Evolutionary conservation across 2,888 invertebrate genomes (phyloP).

Genomic region (Rosalia funebris): DNA sequence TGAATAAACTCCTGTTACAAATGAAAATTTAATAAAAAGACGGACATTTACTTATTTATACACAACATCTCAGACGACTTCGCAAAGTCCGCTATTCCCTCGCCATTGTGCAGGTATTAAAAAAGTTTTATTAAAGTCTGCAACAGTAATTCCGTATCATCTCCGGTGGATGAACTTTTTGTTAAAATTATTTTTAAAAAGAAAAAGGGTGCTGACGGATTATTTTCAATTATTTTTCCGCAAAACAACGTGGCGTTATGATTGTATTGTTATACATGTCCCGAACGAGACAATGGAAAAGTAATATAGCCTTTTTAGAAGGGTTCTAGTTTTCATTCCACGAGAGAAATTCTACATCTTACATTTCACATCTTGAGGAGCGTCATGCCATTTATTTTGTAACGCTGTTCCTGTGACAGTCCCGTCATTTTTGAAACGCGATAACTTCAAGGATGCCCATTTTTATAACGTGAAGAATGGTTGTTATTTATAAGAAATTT

Average conservation of each 20-base stretch:
- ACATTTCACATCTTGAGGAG: not conserved
- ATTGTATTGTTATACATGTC: conserved; percentile 21
- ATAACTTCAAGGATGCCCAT: not conserved
- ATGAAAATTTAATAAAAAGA: too few relatives aligned
- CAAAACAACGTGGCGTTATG: conserved; percentile 14
- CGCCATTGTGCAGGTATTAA: conserved; percentile 19
- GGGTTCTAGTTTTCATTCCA: conserved; percentile 17
- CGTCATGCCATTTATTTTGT: conserved; percentile 12
- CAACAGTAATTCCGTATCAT: conserved; percentile 13
- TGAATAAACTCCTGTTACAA: too few relatives aligned
- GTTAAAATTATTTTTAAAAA: conserved; percentile 19
- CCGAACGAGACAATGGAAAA: conserved; percentile 17
- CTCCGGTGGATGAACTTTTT: conserved; percentile 3
- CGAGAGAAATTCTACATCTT: conserved; percentile 10
- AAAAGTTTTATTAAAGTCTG: conserved; percentile 23
- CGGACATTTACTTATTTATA: too few relatives aligned
- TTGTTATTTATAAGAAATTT: not conserved
- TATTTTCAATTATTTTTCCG: conserved; percentile 26
- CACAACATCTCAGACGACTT: too few relatives aligned
- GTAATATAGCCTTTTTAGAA: conserved; percentile 17
- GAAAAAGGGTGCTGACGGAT: not conserved
- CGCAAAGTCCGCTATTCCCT: not conserved
- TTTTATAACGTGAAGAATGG: not conserved
- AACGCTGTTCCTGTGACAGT: not conserved
- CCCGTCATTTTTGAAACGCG: not conserved